Evolutionary conservation across 2,797 vertebrate genomes (phyloP).

Genomic region (Adelosebastes latens): DNA sequence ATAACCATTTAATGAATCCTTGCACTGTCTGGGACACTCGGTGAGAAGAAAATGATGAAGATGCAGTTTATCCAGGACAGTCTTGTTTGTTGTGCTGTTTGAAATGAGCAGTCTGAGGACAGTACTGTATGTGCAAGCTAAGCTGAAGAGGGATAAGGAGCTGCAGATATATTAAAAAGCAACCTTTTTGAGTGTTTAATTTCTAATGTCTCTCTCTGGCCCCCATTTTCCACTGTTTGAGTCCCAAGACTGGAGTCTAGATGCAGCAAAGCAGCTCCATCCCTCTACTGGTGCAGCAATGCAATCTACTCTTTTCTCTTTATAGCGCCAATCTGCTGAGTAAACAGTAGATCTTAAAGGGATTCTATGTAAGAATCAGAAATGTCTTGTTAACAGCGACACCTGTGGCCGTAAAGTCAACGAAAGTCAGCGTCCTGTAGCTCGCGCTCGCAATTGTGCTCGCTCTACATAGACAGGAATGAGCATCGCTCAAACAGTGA

Average conservation of each 20-base stretch:
- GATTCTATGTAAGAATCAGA: no score
- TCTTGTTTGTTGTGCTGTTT: neutral
- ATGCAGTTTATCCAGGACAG: neutral
- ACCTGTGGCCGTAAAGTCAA: no score
- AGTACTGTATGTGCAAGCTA: neutral
- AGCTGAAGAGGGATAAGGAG: neutral
- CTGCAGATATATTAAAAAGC: neutral
- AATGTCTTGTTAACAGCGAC: no score
- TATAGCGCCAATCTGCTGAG: neutral
- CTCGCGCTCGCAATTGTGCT: no score
- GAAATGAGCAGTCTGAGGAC: neutral
- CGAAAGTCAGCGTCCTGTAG: no score
- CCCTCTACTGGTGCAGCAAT: constrained; percentile 25
- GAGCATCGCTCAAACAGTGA: no score
- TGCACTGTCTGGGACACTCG: neutral
- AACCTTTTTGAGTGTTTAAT: neutral
- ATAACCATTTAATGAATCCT: neutral
- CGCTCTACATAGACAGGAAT: no score
- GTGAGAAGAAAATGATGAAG: neutral
- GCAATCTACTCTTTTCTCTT: neutral
- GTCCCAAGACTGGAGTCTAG: neutral
- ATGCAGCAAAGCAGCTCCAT: neutral
- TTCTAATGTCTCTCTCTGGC: neutral
- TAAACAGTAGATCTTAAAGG: neutral
- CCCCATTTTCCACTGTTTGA: neutral